These are phyloP conservation scores for Danio choprae DNA, from an alignment of 2,797 vertebrate genomes.

Conservation along the genomic window DNA sequence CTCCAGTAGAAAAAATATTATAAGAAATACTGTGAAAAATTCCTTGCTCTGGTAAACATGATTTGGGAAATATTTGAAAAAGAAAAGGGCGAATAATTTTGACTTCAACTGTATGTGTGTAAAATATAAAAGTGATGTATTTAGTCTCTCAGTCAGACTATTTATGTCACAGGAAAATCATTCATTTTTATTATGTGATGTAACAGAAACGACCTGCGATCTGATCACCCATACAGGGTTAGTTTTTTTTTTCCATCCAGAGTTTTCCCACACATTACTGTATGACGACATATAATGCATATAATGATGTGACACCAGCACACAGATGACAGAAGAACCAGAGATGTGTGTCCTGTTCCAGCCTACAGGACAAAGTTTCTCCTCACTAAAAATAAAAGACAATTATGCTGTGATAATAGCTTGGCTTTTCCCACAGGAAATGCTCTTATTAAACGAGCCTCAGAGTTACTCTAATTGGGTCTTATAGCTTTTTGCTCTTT, in stretches of 20 bases:
- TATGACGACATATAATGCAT: constrained; percentile 1
- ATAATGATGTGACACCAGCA: not conserved
- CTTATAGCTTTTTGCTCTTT: constrained; percentile 59
- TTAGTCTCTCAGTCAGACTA: no score
- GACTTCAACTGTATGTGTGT: no score
- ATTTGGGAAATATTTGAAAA: no score
- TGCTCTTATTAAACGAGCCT: constrained; percentile 72
- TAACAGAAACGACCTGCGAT: not conserved
- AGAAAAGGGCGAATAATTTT: no score
- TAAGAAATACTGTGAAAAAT: no score
- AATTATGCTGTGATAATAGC: constrained; percentile 80
- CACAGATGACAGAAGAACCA: not conserved
- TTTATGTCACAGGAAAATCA: no score
- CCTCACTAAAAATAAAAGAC: constrained; percentile 84
- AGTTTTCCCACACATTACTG: not conserved
- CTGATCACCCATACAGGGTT: not conserved
- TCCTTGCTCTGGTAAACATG: no score
- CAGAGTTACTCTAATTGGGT: constrained; percentile 75
- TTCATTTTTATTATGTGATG: no score
- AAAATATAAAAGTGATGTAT: no score
- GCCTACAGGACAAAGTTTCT: constrained; percentile 70
- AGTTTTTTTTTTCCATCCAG: not conserved
- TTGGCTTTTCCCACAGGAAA: constrained; percentile 75
- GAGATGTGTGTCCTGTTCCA: constrained; percentile 44
- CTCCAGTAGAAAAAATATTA: no score